Conservation (phyloP, 2,113 vertebrate species). For the Sphaerodactylus townsendi region DNA sequence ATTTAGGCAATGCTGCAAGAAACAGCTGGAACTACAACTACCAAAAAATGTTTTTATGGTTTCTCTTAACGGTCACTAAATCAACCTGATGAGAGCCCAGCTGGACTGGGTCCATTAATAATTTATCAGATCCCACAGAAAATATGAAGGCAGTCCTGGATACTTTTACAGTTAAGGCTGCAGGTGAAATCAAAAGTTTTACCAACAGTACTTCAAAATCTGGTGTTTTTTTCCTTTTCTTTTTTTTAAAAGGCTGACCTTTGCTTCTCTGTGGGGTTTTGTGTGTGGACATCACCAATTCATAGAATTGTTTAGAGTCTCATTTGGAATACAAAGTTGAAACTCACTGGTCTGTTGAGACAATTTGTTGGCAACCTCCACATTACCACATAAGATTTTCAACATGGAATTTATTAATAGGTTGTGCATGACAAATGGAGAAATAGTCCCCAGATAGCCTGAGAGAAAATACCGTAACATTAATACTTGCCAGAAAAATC, state of each 20-base stretch:
- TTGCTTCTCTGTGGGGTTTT: conserved; percentile 44
- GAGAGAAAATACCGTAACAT: neutral
- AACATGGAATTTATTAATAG: conserved; percentile 13
- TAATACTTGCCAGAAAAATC: conserved; percentile 16
- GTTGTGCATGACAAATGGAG: neutral
- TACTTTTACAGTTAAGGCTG: conserved; percentile 57
- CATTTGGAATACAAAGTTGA: conserved; percentile 35
- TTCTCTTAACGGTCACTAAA: conserved; percentile 84
- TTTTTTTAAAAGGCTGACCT: conserved; percentile 49
- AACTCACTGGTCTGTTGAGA: conserved; percentile 51
- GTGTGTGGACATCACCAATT: conserved; percentile 50
- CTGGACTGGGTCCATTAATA: conserved; percentile 79
- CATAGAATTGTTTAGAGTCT: conserved; percentile 40
- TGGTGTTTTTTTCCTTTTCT: neutral
- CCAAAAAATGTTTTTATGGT: conserved; percentile 80
- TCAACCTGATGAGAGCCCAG: conserved; percentile 83
- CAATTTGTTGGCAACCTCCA: conserved; percentile 31
- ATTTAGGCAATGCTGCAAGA: conserved; percentile 75
- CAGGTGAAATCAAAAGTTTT: conserved; percentile 71
- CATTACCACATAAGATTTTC: conserved; percentile 39
- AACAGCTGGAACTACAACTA: conserved; percentile 79
- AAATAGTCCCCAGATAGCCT: neutral
- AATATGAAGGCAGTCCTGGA: conserved; percentile 66
- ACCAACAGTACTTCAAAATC: conserved; percentile 40
- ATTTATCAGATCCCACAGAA: conserved; percentile 79